Evolutionary conservation across 2,113 vertebrate species (phyloP), one percentile per base, ranked within the genome.

Genomic region (Lates calcarifer): DNA sequence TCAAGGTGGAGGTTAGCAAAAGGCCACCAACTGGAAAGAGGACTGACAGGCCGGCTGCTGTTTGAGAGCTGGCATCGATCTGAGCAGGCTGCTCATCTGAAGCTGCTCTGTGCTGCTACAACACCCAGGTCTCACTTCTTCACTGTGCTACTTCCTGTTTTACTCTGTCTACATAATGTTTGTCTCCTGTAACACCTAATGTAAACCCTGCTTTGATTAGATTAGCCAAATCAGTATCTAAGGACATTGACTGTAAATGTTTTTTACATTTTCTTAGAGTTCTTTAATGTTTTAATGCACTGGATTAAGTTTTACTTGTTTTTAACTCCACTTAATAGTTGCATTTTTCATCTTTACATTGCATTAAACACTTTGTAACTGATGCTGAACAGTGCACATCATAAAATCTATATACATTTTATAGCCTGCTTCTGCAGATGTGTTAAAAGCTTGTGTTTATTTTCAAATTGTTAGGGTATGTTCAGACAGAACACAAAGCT

Each of bases 1-100:
- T 92, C 86, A 90, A 91, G 90, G 63, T 79, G 58, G 78, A 87
- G 87, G 83, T 89, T 67, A 76, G 81, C 39, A 70, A 87, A 85
- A 80, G 84, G 68, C 69, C 88, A 79, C 31, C 67, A 4, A 67
- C 51, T 79, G 81, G 70, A 88, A 87, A 81, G 58, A 63, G 24
- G 82, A 56, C 41, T 70, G 84, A 90, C 81, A 65, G 79, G 57
- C 29, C 1, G 56, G 47, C 72, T 28, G 80, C 67, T 37, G 61
- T 57, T 39, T 60, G 72, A 84, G 81, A 62, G 70, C 53, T 62
- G 73, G 60, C 81, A 84, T 86, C 22, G 75, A 90, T 84, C 73
- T 41, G 60, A 75, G 60, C 43, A 4, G 22, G 65, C 60, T 53
- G 73, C 28, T 74, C n/a, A 17, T 31, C 74, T 68, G 56, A 58